A percentile compares a stretch with the other conserved stretches of the same genome.
Evolutionary conservation across 2,797 vertebrate species (phyloP).

Genomic region (Ara ararauna): DNA sequence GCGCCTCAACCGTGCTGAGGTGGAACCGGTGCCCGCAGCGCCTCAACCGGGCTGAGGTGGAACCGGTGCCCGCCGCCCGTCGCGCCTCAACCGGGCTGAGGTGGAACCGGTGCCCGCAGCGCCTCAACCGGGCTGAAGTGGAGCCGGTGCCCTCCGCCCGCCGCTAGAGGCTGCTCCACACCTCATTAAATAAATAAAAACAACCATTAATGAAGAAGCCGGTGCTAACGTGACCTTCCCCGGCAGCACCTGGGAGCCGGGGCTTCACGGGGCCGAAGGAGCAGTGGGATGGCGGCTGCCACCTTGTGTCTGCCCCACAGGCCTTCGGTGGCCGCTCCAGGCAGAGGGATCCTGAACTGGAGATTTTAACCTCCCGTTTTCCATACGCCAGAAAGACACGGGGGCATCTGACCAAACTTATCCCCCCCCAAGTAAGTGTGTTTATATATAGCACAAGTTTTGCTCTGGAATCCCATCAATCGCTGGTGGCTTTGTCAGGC

Average conservation of each 20-base stretch:
- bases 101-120: too few relatives aligned
- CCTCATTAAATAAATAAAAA: constrained; percentile 54
- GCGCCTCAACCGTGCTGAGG: too few relatives aligned
- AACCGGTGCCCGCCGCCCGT: too few relatives aligned
- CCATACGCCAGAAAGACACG: accelerated
- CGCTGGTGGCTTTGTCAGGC: neutral
- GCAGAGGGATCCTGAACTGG: accelerated
- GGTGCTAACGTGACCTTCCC: neutral
- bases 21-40: too few relatives aligned
- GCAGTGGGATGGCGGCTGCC: accelerated
- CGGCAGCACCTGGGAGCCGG: neutral
- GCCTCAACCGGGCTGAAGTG: too few relatives aligned
- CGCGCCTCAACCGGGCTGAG: too few relatives aligned
- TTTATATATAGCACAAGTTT: accelerated
- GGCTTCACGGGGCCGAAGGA: neutral
- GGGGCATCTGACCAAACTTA: neutral
- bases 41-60: too few relatives aligned
- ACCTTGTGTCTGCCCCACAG: accelerated
- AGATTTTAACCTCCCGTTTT: neutral
- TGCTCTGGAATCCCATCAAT: neutral
- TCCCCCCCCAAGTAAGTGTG: accelerated
- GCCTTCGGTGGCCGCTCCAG: neutral
- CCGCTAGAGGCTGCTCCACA: constrained; percentile 71
- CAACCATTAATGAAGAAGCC: neutral
- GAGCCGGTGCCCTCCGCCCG: neutral